Evolutionary conservation across 2,888 invertebrate species (phyloP), one percentile per base, ranked within the genome.

Genomic region (Archaeoteleia sp.): DNA sequence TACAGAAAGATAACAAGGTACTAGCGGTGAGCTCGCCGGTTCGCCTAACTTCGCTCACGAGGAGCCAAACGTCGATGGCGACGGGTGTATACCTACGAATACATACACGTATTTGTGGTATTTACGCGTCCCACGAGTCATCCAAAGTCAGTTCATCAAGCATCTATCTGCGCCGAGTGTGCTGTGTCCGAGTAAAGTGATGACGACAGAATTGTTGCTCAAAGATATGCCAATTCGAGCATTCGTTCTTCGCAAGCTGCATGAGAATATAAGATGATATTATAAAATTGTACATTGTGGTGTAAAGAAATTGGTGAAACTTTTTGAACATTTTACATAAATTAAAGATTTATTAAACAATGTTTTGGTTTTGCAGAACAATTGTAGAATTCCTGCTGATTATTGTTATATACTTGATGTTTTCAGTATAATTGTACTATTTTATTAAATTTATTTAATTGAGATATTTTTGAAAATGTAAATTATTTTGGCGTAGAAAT

Each of bases 1-100:
- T 81, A 77, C 80, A 75, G 75, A 77, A 76, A 81, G 78, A 82
- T 82, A 82, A 81, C 78, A 75, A 82, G 79, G 72, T 70, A 69
- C 71, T 43, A 29, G 34, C 46, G 23, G 58, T 23, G 43, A 15
- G 49, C 46, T 32, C 9, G 60, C 46, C 42, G 27, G 48, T 40
- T 39, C 55, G 40, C 12, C 42, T 32, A 49, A 63, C 51, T 37
- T 51, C 34, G 17, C 48, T 57, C 51, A n/a, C 46, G 34, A 43
- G 14, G 42, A 46, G 32, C 20, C 3, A 48, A 40, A 29, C 46
- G 15, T 27, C 34, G 27, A 35, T 32, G 40, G n/a, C 35, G 35
- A 40, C 32, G 49, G 29, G 25, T 30, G 20, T 20, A 20, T 20
- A 20, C 5, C 20, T 20, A 20, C 20, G 5, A 20, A 20, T 40